Evolutionary conservation across 2,797 vertebrate species (phyloP), one percentile per base, ranked within the genome.

Genomic region (Phrynocephalus guinanensis): DNA sequence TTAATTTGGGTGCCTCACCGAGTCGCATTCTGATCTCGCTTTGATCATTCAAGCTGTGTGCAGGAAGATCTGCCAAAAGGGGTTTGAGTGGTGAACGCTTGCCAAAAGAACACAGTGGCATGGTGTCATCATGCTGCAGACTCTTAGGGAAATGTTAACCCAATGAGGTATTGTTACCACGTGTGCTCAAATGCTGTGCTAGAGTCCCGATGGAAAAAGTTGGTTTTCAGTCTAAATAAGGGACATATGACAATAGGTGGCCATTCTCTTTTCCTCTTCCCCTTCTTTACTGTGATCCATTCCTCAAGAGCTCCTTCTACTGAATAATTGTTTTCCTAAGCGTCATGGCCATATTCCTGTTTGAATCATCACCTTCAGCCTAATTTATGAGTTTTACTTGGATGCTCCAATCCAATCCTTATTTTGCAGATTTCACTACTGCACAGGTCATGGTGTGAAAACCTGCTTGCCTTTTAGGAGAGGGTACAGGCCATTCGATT

Each of bases 21-120:
- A n/a, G 73, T 67, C 15, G 33, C 44, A 60, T 78, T 78, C 82
- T 87, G 86, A 76, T 83, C 60, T 87, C 68, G 50, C 48, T 50
- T 63, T 78, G 82, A 78, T 77, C 44, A 44, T 52, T 18, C 66
- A 78, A 83, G 80, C 72, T 83, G 79, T 83, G 86, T 68, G 66
- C 75, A 70, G 63, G 28, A 63, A 66, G 79, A 75, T 63, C 70
- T 91, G 92, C 93, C 93, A 89, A 60, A 16, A 68, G 91, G 94
- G 91, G 94, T 93, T 95, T 91, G 94, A 95, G 92, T 92, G 93
- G 92, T 93, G 90, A 92, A 91, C 83, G 88, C 91, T 91, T 93
- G 91, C 91, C 91, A 92, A 92, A 90, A 94, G 89, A 82, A 92
- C 2, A 67, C 33, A 22, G 91, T 83, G 90, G 93, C 87, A 89